Evolutionary conservation across 2,888 invertebrate genomes (phyloP).

Genomic region (Cryptocephalus primarius): DNA sequence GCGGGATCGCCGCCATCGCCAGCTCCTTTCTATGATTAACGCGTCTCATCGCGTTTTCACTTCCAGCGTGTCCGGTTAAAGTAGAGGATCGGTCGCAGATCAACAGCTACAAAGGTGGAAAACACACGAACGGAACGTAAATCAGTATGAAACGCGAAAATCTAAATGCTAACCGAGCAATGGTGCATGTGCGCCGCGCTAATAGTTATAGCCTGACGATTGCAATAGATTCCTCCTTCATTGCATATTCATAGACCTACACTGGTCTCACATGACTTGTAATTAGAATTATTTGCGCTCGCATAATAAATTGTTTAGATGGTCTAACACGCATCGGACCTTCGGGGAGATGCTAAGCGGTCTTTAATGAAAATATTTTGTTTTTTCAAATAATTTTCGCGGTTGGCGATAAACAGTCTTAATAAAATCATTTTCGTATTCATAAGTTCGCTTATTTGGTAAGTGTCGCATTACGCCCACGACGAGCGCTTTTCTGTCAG

Average conservation of each 20-base stretch:
- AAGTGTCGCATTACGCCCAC: too few relatives aligned
- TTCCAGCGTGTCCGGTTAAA: too few relatives aligned
- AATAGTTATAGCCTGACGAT: slow-evolving; percentile 33
- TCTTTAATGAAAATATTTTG: too few relatives aligned
- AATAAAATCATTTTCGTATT: too few relatives aligned
- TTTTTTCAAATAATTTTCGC: too few relatives aligned
- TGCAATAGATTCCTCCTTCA: slow-evolving; percentile 31
- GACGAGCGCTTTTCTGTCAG: too few relatives aligned
- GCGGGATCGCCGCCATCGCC: not conserved
- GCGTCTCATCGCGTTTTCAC: not conserved
- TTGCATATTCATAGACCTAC: slow-evolving; percentile 36
- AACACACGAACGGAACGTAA: slow-evolving; percentile 2
- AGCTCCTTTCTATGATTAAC: not conserved
- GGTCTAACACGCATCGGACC: slow-evolving; percentile 19
- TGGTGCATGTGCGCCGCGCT: slow-evolving; percentile 17
- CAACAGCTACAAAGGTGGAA: too few relatives aligned
- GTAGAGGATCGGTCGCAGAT: too few relatives aligned
- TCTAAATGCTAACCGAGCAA: slow-evolving; percentile 8
- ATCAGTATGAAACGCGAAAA: slow-evolving; percentile 11
- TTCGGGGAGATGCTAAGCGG: too few relatives aligned
- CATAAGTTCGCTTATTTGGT: too few relatives aligned
- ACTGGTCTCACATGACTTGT: slow-evolving; percentile 31
- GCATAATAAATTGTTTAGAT: slow-evolving; percentile 32
- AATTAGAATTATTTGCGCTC: slow-evolving; percentile 34
- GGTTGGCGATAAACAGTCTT: too few relatives aligned